These are phyloP conservation scores for Halictus quadricinctus DNA, from an alignment of 2,888 invertebrate species.

Conservation along the genomic window DNA sequence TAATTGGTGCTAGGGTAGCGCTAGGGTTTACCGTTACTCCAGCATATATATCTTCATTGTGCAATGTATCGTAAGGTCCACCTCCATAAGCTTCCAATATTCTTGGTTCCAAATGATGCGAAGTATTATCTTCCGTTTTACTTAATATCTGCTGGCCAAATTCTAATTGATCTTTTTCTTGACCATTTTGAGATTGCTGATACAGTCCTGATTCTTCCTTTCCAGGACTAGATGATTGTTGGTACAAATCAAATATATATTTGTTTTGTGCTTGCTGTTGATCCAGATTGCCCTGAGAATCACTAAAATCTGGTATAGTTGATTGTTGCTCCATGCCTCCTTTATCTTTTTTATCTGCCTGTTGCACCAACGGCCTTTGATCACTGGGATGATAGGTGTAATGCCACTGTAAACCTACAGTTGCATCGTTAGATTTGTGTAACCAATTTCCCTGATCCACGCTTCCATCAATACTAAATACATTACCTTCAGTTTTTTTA, in stretches of 20 bases:
- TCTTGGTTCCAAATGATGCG: slow-evolving; percentile 61
- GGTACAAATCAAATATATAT: slow-evolving; percentile 9
- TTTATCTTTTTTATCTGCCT: slow-evolving; percentile 28
- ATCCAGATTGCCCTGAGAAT: slow-evolving; percentile 15
- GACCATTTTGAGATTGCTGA: slow-evolving; percentile 29
- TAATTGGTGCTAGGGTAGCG: slow-evolving; percentile 68
- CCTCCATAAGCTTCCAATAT: slow-evolving; percentile 77
- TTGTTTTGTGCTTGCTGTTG: slow-evolving; percentile 26
- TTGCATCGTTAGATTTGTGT: slow-evolving; percentile 60
- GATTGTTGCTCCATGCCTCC: slow-evolving; percentile 43
- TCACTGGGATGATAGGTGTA: slow-evolving; percentile 69
- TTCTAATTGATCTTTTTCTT: slow-evolving; percentile 4
- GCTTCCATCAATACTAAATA: slow-evolving; percentile 41
- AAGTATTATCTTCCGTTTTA: slow-evolving; percentile 8
- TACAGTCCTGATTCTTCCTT: slow-evolving; percentile 12
- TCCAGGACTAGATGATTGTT: slow-evolving; percentile 11
- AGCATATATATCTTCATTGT: slow-evolving; percentile 66
- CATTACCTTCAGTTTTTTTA: slow-evolving; percentile 19
- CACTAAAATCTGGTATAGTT: slow-evolving; percentile 2
- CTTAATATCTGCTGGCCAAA: slow-evolving; percentile 10
- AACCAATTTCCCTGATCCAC: slow-evolving; percentile 48
- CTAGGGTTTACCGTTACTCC: slow-evolving; percentile 71
- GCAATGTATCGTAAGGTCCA: slow-evolving; percentile 69
- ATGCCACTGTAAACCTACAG: slow-evolving; percentile 68
- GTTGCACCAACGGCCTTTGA: slow-evolving; percentile 44